Evolutionary conservation across 1,140 invertebrate genomes (phyloP).

Genomic region (Tetramorium alpestre): DNA sequence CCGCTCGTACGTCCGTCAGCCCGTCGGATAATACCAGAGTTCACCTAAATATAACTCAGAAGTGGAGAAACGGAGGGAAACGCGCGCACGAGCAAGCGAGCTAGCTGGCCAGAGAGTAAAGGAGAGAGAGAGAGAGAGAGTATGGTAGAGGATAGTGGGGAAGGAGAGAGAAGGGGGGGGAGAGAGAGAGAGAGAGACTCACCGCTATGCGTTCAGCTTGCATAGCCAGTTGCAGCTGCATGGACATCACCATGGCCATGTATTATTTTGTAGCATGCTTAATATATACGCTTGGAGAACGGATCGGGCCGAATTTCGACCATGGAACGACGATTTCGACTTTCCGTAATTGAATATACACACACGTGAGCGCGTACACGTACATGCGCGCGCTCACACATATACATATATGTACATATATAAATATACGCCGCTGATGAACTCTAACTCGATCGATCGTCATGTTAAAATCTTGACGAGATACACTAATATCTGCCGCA

Average conservation of each 20-base stretch:
- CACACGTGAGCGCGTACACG: not conserved
- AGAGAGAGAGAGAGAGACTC: slow-evolving; percentile 17
- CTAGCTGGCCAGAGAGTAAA: not conserved
- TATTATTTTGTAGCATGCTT: slow-evolving; percentile 72
- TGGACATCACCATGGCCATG: slow-evolving; percentile 60
- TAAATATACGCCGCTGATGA: not conserved
- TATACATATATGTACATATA: not conserved
- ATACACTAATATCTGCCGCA: slow-evolving; percentile 18
- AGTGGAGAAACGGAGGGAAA: slow-evolving; percentile 32
- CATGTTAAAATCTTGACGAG: slow-evolving; percentile 47
- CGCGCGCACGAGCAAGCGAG: not conserved
- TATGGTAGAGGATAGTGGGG: not conserved
- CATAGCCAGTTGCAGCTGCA: slow-evolving; percentile 60
- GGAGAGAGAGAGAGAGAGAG: not conserved
- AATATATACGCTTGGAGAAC: slow-evolving; percentile 64
- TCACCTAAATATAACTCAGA: slow-evolving; percentile 79
- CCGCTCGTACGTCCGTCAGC: slow-evolving; percentile 71
- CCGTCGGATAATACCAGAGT: slow-evolving; percentile 78
- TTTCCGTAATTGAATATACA: slow-evolving; percentile 60
- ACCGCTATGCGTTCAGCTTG: slow-evolving; percentile 49
- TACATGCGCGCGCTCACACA: not conserved
- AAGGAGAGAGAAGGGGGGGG: not conserved
- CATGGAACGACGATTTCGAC: slow-evolving; percentile 56
- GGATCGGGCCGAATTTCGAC: slow-evolving; percentile 67
- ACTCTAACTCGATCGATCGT: slow-evolving; percentile 32